phyloP scores from a whole-genome alignment of 2,888 invertebrate genomes.

The Mythimna loreyi region DNA sequence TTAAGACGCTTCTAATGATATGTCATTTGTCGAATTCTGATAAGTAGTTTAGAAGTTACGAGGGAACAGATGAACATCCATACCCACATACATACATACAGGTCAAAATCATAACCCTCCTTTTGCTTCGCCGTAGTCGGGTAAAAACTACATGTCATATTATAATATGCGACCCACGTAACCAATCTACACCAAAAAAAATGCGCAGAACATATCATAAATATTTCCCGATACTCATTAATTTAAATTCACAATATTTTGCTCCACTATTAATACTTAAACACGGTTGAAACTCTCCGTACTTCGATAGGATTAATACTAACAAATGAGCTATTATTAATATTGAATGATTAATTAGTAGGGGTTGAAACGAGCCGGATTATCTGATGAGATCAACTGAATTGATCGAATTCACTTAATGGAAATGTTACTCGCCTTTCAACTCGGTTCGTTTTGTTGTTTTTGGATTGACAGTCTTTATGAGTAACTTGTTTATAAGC shows the following conservation, averaged over 20 bases:
- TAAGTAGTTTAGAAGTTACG: no score
- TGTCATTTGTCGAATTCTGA: no score
- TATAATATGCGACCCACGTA: slow-evolving; percentile 26
- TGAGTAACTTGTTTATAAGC: not conserved
- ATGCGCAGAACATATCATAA: slow-evolving; percentile 65
- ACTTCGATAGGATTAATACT: slow-evolving; percentile 65
- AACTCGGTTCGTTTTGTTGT: slow-evolving; percentile 10
- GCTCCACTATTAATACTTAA: slow-evolving; percentile 64
- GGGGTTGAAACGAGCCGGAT: slow-evolving; percentile 55
- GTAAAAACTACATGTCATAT: not conserved
- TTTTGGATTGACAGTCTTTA: slow-evolving; percentile 15
- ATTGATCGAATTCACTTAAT: slow-evolving; percentile 58
- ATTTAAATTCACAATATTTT: slow-evolving; percentile 73
- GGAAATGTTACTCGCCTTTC: slow-evolving; percentile 31
- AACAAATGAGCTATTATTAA: slow-evolving; percentile 76
- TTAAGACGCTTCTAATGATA: no score
- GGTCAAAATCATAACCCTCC: no score
- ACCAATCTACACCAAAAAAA: slow-evolving; percentile 43
- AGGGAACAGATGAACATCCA: no score
- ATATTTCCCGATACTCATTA: slow-evolving; percentile 74
- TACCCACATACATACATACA: no score
- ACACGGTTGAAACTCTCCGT: slow-evolving; percentile 47
- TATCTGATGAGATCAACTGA: slow-evolving; percentile 58
- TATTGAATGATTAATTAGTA: slow-evolving; percentile 71
- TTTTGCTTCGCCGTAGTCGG: no score